A percentile compares a stretch with the other conserved stretches of the same genome.
phyloP scores from a whole-genome alignment of 2,797 vertebrate species.

The Scomberomorus guttatus region DNA sequence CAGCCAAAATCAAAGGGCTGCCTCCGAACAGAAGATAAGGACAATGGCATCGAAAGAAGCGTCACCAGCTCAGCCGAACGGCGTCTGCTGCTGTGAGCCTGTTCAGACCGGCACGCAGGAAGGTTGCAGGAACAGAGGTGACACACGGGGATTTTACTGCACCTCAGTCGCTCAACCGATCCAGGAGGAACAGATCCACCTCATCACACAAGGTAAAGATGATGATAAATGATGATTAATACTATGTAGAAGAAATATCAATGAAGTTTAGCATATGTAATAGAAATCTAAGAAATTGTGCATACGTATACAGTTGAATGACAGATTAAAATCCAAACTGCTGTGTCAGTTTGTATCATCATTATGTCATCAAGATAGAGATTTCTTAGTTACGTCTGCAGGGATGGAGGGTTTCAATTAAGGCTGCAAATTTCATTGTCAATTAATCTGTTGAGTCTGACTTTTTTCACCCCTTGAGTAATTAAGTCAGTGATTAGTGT shows the following conservation, averaged over 20 bases:
- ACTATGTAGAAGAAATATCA: neutral
- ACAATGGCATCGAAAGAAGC: slow-evolving; percentile 25
- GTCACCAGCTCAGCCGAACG: slow-evolving; percentile 15
- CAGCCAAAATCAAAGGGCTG: slow-evolving; percentile 22
- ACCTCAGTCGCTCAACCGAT: slow-evolving; percentile 12
- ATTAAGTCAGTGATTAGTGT: neutral
- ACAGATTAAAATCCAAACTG: slow-evolving; percentile 15
- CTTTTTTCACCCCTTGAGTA: neutral
- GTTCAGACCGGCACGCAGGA: slow-evolving; percentile 16
- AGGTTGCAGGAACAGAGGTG: slow-evolving; percentile 37
- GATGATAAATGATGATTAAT: neutral
- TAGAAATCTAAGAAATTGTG: neutral
- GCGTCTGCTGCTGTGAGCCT: neutral
- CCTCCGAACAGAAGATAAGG: slow-evolving; percentile 28
- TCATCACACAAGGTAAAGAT: slow-evolving; percentile 44
- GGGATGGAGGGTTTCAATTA: neutral
- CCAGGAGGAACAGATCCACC: neutral
- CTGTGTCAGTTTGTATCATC: slow-evolving; percentile 26
- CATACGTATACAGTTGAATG: neutral
- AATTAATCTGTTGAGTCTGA: neutral
- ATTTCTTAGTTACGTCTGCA: neutral
- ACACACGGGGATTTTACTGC: slow-evolving; percentile 4
- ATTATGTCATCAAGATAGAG: slow-evolving; percentile 2
- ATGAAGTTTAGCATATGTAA: neutral
- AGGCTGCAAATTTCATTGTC: neutral